phyloP scores from a whole-genome alignment of 2,888 invertebrate genomes.

The Homarus gammarus region DNA sequence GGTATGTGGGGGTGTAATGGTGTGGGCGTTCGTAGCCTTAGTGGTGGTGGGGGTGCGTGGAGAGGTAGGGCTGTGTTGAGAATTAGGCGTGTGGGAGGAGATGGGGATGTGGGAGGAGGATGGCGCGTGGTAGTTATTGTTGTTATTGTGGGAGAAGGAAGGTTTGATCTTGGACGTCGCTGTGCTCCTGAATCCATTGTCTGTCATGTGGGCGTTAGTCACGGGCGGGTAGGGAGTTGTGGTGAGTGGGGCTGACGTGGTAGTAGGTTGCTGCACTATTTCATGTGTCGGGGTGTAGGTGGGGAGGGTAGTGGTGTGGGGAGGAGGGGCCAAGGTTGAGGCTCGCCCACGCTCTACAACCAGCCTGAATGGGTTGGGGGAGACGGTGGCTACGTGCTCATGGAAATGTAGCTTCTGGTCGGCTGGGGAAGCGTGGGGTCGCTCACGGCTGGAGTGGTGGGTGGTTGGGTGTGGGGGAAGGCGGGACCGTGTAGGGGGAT shows the following conservation, averaged over 20 bases:
- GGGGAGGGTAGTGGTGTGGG: not conserved
- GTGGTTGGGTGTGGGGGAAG: not conserved
- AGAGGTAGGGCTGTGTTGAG: too few species aligned
- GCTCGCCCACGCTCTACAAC: slow-evolving; percentile 38
- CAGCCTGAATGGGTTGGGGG: slow-evolving; percentile 73
- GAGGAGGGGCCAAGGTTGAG: slow-evolving; percentile 48
- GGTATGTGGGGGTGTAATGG: slow-evolving; percentile 36
- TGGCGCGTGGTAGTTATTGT: too few species aligned
- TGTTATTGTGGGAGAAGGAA: not conserved
- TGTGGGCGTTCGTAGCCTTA: not conserved
- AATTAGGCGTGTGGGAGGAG: too few species aligned
- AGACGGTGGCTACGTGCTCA: slow-evolving; percentile 60
- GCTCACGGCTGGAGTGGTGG: not conserved
- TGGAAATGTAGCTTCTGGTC: slow-evolving; percentile 52
- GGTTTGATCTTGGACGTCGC: not conserved
- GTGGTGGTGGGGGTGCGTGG: not conserved
- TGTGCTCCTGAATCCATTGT: not conserved
- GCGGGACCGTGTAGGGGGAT: not conserved
- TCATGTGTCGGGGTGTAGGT: not conserved
- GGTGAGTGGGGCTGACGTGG: not conserved
- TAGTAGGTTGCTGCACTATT: not conserved
- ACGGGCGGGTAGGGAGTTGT: not conserved
- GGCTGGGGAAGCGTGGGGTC: not conserved
- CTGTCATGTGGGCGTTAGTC: slow-evolving; percentile 16
- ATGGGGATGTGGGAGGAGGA: too few species aligned